A percentile compares a stretch with the other conserved stretches of the same genome.
Evolutionary conservation across 2,797 vertebrate species (phyloP).

Genomic region (Corythornis leucogaster): DNA sequence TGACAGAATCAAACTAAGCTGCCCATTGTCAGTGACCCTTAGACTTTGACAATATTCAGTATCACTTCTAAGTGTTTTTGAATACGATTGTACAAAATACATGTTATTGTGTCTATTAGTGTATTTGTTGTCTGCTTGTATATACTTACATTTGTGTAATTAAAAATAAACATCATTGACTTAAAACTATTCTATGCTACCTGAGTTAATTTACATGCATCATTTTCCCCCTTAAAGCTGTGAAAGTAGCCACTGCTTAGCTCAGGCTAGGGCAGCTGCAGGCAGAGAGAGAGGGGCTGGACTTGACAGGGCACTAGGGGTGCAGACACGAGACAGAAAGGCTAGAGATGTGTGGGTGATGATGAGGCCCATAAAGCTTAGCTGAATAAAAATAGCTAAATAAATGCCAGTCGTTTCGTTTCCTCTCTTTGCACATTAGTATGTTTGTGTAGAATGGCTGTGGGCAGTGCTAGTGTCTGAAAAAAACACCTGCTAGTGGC

Average conservation of each 20-base stretch:
- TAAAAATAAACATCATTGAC: background rate
- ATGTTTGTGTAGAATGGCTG: background rate
- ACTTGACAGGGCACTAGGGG: rapidly evolving
- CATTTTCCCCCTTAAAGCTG: background rate
- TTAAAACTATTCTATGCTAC: background rate
- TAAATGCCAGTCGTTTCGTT: slow-evolving; percentile 4
- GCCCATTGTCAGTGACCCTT: background rate
- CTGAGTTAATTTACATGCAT: background rate
- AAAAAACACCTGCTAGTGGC: background rate
- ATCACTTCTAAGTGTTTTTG: background rate
- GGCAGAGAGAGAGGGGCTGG: background rate
- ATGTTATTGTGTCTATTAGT: background rate
- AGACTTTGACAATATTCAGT: background rate
- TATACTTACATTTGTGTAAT: background rate
- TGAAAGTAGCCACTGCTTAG: background rate
- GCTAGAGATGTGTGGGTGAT: background rate
- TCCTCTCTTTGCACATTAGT: background rate
- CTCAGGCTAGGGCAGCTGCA: background rate
- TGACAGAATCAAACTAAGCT: background rate
- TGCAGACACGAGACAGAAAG: background rate
- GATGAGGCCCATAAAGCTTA: background rate
- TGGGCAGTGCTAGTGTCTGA: background rate
- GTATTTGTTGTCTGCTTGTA: background rate
- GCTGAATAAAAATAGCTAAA: slow-evolving; percentile 15
- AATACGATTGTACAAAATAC: background rate